Evolutionary conservation across 2,888 invertebrate genomes (phyloP).

Genomic region (Phortica magna): DNA sequence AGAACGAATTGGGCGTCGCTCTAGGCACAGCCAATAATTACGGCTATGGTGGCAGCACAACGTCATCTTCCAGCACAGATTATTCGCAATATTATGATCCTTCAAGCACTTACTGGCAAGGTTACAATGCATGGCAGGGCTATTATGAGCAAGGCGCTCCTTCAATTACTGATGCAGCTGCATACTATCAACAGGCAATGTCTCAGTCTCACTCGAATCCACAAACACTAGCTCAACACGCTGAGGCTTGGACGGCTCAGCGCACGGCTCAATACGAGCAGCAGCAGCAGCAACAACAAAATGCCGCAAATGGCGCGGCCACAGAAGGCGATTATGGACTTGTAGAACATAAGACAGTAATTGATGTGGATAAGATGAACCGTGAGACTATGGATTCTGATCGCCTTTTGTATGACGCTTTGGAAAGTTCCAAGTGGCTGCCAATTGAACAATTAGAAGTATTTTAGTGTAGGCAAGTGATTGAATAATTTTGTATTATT

Average conservation of each 20-base stretch:
- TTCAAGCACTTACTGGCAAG: slow-evolving; percentile 89
- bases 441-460: slow-evolving; percentile 87
- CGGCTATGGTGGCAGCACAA: slow-evolving; percentile 49
- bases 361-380: slow-evolving; percentile 88
- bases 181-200: slow-evolving; percentile 78
- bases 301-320: slow-evolving; percentile 69
- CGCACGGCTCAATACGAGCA: slow-evolving; percentile 77
- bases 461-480: slow-evolving; percentile 74
- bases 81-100: slow-evolving; percentile 90
- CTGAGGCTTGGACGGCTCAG: slow-evolving; percentile 79
- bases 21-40: slow-evolving; percentile 72
- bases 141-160: slow-evolving; percentile 82
- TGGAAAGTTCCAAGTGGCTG: slow-evolving; percentile 91
- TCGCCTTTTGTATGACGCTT: slow-evolving; percentile 87
- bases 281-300: slow-evolving; percentile 58
- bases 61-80: slow-evolving; percentile 76
- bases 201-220: slow-evolving; percentile 74
- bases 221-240: slow-evolving; percentile 76
- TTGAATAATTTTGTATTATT: neutral
- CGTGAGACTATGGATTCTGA: slow-evolving; percentile 87
- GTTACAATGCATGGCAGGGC: slow-evolving; percentile 89
- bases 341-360: slow-evolving; percentile 87
- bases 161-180: slow-evolving; percentile 66
- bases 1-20: slow-evolving; percentile 78
- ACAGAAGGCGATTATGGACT: slow-evolving; percentile 85